phyloP scores from a whole-genome alignment of 64 coral and sea anemone species.

The Montipora capricornis region DNA sequence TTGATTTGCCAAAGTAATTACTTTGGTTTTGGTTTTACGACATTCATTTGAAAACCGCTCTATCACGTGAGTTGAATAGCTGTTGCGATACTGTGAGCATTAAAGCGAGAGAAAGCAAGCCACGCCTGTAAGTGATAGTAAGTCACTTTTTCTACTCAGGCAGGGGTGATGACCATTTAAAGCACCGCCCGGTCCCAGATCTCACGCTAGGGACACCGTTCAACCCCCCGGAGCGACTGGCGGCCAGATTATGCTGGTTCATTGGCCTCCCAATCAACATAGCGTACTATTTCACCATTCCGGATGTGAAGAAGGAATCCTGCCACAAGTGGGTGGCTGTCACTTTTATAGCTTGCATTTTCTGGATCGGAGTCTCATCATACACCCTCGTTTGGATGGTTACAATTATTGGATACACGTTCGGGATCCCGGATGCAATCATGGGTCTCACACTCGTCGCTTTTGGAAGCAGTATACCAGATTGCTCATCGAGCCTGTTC shows the following conservation, averaged over 20 bases:
- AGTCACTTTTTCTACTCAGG: no score
- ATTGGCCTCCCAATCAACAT: conserved; percentile 68
- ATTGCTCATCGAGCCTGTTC: no score
- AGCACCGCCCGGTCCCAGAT: conserved; percentile 59
- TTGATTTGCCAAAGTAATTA: no score
- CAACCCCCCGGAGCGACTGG: conserved; percentile 19
- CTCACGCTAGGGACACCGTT: conserved; percentile 60
- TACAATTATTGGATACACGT: conserved; percentile 69
- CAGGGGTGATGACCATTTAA: not conserved
- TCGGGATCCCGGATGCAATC: conserved; percentile 57
- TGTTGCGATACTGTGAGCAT: no score
- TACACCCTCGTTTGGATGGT: conserved; percentile 79
- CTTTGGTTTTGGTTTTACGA: no score
- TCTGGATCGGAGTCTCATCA: conserved; percentile 48
- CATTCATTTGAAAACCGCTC: no score
- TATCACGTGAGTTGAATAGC: no score
- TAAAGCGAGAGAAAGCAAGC: no score
- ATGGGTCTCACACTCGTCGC: conserved; percentile 76
- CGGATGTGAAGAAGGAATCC: conserved; percentile 69
- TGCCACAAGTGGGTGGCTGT: conserved; percentile 69
- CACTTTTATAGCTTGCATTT: conserved; percentile 72
- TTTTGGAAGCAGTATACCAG: conserved; percentile 44
- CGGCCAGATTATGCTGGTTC: conserved; percentile 54
- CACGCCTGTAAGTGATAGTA: no score
- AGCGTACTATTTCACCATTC: conserved; percentile 66